phyloP scores from a whole-genome alignment of 2,113 vertebrate genomes.

The Ophthalmolycus amberensis region DNA sequence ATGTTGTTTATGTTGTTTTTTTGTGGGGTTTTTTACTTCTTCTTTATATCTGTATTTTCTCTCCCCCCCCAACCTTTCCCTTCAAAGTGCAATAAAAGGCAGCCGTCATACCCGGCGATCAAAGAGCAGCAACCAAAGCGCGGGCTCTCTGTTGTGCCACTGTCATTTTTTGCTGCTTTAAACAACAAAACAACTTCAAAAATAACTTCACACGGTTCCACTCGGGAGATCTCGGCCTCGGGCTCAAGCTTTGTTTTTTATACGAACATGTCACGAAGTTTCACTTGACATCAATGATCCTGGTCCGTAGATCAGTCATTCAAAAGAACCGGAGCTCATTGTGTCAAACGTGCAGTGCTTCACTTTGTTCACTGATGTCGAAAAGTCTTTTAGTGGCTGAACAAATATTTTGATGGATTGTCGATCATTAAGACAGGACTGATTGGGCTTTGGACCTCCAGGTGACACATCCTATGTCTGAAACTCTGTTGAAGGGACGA shows the following conservation, averaged over 20 bases:
- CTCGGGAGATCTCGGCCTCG: slow-evolving; percentile 11
- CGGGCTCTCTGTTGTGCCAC: slow-evolving; percentile 58
- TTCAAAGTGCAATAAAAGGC: slow-evolving; percentile 75
- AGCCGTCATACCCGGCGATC: slow-evolving; percentile 63
- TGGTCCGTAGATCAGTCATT: slow-evolving; percentile 17
- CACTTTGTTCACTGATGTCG: background rate
- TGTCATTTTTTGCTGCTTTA: slow-evolving; percentile 60
- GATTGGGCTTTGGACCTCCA: no score
- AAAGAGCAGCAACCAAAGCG: slow-evolving; percentile 67
- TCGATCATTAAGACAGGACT: no score
- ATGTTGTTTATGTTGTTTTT: slow-evolving; percentile 35
- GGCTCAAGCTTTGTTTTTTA: slow-evolving; percentile 15
- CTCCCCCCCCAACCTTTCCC: slow-evolving; percentile 62
- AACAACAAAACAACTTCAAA: slow-evolving; percentile 61
- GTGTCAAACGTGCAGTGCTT: background rate
- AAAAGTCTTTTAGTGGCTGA: no score
- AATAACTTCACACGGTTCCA: slow-evolving; percentile 8
- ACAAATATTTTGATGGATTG: no score
- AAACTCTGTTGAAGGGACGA: no score
- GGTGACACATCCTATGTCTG: no score
- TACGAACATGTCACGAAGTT: background rate
- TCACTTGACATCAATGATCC: slow-evolving; percentile 16
- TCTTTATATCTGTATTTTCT: slow-evolving; percentile 24
- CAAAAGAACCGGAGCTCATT: background rate
- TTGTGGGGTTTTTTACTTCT: slow-evolving; percentile 20